phyloP scores from a whole-genome alignment of 2,113 vertebrate genomes.

The Natator depressus region DNA sequence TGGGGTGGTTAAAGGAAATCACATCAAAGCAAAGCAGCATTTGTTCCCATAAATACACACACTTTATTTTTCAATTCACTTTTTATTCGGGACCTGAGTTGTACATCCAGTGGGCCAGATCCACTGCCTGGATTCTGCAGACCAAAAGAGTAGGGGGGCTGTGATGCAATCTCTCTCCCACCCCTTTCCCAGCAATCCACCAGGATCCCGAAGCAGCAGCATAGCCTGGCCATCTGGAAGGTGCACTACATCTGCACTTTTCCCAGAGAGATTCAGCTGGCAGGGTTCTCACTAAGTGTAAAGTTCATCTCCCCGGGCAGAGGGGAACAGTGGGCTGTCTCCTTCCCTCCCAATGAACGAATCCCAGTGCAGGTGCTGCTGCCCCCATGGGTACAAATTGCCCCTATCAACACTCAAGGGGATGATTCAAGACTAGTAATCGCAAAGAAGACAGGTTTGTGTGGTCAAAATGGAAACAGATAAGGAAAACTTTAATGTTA shows the following conservation, averaged over 20 bases:
- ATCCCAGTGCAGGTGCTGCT: not conserved
- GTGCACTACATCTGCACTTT: not conserved
- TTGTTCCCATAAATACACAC: constrained; percentile 30
- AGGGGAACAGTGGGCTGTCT: not conserved
- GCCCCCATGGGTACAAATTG: constrained; percentile 21
- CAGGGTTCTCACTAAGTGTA: constrained; percentile 16
- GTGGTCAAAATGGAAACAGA: not conserved
- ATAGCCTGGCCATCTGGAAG: not conserved
- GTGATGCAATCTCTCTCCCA: not conserved
- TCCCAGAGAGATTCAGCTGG: constrained; percentile 1
- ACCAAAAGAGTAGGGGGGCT: not conserved
- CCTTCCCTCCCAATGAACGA: not conserved
- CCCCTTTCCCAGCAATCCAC: not conserved
- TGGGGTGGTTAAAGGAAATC: not conserved
- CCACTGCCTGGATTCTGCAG: not conserved
- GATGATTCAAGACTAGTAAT: not conserved
- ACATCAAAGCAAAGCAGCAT: constrained; percentile 24
- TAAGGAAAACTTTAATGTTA: not conserved
- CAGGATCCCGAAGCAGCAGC: not conserved
- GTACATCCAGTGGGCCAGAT: not conserved
- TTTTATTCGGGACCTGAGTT: not conserved
- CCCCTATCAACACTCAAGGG: not conserved
- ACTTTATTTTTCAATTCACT: constrained; percentile 23
- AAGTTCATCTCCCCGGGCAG: not conserved
- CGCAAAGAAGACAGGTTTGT: not conserved